A percentile compares a stretch with the other conserved stretches of the same genome.
Conservation (phyloP, 2,888 invertebrate species). For the Tipula vernalis region DNA sequence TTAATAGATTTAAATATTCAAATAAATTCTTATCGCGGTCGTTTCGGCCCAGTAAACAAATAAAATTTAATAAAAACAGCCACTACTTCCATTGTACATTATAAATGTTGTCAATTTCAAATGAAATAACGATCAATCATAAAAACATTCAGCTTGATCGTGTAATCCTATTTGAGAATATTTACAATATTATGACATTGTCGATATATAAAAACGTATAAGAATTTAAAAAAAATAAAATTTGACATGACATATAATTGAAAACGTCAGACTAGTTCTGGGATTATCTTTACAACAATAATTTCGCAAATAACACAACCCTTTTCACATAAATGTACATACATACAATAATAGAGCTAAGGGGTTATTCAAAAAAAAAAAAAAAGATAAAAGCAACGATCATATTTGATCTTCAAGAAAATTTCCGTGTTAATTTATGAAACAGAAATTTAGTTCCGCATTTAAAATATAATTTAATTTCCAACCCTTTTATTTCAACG, state of each 20-base stretch:
- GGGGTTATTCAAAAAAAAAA: neutral
- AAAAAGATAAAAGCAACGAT: neutral
- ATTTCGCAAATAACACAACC: neutral
- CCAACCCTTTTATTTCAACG: neutral
- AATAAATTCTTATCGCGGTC: too few species aligned
- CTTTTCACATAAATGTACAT: neutral
- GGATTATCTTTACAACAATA: neutral
- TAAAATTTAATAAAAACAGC: too few species aligned
- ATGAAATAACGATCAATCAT: neutral
- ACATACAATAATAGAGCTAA: neutral
- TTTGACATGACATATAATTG: neutral
- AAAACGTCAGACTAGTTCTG: neutral
- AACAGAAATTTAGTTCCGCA: neutral
- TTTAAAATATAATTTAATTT: neutral
- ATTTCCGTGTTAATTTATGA: neutral
- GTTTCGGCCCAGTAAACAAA: too few species aligned
- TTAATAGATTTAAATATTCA: too few species aligned
- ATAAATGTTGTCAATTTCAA: neutral
- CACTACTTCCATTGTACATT: too few species aligned
- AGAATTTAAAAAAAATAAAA: neutral
- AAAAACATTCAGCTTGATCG: neutral
- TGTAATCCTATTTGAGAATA: neutral
- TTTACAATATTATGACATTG: neutral
- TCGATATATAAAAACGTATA: neutral
- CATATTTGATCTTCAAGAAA: neutral